A percentile compares a stretch with the other conserved stretches of the same genome.
phyloP scores from a whole-genome alignment of 2,888 invertebrate genomes.

The Halictus quadricinctus region DNA sequence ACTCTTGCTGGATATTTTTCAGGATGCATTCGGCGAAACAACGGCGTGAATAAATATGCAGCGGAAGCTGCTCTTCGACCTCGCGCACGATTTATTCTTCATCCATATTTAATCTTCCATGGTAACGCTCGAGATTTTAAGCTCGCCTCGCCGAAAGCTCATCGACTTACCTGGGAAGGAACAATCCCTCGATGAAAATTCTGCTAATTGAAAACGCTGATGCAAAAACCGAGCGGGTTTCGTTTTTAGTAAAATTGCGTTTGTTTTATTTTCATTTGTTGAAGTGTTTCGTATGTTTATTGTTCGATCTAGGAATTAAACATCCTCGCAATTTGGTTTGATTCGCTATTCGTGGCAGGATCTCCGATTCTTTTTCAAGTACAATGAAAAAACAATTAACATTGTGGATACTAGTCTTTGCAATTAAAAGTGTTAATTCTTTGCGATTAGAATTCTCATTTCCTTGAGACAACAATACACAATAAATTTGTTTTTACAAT shows the following conservation, averaged over 20 bases:
- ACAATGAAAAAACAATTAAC: too few species aligned
- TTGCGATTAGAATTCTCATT: too few species aligned
- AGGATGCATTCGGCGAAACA: not conserved
- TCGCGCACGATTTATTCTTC: constrained; percentile 18
- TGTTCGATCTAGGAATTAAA: not conserved
- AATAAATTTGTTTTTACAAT: too few species aligned
- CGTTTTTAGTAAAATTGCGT: too few species aligned
- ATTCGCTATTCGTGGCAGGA: too few species aligned
- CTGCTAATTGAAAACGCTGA: not conserved
- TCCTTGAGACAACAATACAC: too few species aligned
- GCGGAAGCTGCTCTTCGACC: not conserved
- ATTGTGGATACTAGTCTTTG: too few species aligned
- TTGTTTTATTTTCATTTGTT: too few species aligned
- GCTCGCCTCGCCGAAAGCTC: not conserved
- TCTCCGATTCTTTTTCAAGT: too few species aligned
- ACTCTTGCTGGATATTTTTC: constrained; percentile 6
- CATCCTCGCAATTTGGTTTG: not conserved
- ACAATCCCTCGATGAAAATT: not conserved
- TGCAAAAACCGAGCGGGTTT: not conserved
- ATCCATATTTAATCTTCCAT: constrained; percentile 21
- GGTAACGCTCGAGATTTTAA: not conserved
- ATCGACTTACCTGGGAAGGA: not conserved
- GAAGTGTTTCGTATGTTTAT: not conserved
- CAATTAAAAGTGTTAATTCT: too few species aligned
- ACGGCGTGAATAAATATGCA: constrained; percentile 40